Conservation (phyloP, 2,113 vertebrate genomes). For the Nannospalax galili region DNA sequence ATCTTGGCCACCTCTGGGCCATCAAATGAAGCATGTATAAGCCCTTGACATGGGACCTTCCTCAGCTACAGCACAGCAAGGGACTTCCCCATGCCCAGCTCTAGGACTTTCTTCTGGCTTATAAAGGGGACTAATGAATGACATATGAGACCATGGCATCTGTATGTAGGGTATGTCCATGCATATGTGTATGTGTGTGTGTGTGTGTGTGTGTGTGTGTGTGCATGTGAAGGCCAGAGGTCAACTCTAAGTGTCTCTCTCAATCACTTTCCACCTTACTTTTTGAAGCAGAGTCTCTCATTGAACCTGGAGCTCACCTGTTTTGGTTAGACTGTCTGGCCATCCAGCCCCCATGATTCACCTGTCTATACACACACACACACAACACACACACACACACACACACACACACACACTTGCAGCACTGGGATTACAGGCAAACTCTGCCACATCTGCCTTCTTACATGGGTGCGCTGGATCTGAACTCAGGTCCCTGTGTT, state of each 20-base stretch:
- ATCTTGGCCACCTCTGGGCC: background rate
- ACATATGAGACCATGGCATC: background rate
- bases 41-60: background rate
- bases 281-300: background rate
- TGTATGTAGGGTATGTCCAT: background rate
- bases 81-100: background rate
- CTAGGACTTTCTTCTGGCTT: background rate
- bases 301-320: background rate
- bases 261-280: background rate
- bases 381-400: background rate
- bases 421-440: background rate
- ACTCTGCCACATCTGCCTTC: background rate
- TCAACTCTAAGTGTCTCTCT: too few species aligned
- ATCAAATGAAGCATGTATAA: background rate
- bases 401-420: background rate
- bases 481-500: background rate
- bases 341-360: too few species aligned
- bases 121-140: background rate
- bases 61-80: background rate
- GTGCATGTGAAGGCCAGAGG: background rate
- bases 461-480: background rate
- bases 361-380: too few species aligned
- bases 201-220: background rate
- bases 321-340: too few species aligned
- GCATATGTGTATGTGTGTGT: background rate